A percentile compares a stretch with the other conserved stretches of the same genome.
Evolutionary conservation across 2,888 invertebrate species (phyloP).

Genomic region (Drosophila antonietae): DNA sequence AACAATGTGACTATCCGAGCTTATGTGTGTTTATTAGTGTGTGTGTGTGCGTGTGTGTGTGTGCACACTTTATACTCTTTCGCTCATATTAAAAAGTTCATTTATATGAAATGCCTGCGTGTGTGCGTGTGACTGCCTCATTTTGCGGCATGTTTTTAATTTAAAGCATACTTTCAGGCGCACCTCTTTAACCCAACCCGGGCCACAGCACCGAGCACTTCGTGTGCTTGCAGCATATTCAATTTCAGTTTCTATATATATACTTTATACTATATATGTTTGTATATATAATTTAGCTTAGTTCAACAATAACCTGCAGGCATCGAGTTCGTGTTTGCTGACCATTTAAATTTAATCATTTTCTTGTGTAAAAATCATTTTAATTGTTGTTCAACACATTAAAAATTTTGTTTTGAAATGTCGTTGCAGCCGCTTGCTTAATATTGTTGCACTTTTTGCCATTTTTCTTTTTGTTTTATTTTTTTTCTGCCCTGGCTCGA

Average conservation of each 20-base stretch:
- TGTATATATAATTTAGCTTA: conserved; percentile 49
- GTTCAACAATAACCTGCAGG: conserved; percentile 17
- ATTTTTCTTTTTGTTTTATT: conserved; percentile 6
- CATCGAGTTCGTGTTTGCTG: conserved; percentile 46
- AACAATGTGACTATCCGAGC: conserved; percentile 23
- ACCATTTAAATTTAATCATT: conserved; percentile 69
- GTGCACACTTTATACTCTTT: conserved; percentile 9
- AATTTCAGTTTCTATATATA: conserved; percentile 33
- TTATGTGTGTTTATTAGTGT: conserved; percentile 12
- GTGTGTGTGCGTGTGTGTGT: conserved; percentile 9
- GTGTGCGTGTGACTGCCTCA: conserved; percentile 59
- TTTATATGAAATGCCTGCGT: conserved; percentile 9
- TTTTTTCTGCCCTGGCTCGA: conserved; percentile 13
- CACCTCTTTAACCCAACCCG: conserved; percentile 8
- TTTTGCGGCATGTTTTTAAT: conserved; percentile 63
- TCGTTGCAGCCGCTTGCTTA: conserved; percentile 29
- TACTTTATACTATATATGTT: conserved; percentile 21
- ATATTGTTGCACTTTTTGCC: conserved; percentile 42
- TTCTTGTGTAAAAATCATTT: conserved; percentile 72
- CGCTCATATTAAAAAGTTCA: conserved; percentile 21
- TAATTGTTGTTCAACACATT: conserved; percentile 72
- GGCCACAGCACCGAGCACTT: neutral
- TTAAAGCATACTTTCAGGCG: conserved; percentile 52
- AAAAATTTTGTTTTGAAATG: conserved; percentile 69
- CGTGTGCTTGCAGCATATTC: conserved; percentile 43